These are phyloP conservation scores for Chymomyza procnemis DNA, from an alignment of 2,888 invertebrate genomes.

Conservation along the genomic window DNA sequence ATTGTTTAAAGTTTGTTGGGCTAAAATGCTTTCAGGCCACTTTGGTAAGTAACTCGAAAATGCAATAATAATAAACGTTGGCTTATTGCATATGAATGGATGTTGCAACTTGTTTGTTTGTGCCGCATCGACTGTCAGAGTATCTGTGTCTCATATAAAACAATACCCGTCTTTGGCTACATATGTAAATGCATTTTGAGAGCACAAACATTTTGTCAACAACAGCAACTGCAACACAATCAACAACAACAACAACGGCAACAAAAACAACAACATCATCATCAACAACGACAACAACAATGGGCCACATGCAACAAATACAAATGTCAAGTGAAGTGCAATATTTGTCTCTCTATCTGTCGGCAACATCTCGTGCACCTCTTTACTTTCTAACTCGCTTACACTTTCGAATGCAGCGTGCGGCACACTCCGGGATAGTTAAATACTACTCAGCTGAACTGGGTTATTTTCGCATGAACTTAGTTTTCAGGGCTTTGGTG, in stretches of 20 bases:
- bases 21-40: background rate
- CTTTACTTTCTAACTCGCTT: too few relatives aligned
- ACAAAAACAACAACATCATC: background rate
- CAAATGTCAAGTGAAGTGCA: slow-evolving; percentile 38
- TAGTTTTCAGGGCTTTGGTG: too few relatives aligned
- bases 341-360: slow-evolving; percentile 26
- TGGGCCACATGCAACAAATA: slow-evolving; percentile 7
- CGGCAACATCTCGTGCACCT: background rate
- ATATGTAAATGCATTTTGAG: background rate
- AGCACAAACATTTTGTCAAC: background rate
- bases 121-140: background rate
- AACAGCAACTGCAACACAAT: background rate
- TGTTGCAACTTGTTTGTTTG: background rate
- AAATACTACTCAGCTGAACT: too few relatives aligned
- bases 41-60: background rate
- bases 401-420: too few relatives aligned
- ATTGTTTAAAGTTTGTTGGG: background rate
- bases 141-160: background rate
- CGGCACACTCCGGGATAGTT: too few relatives aligned
- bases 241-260: background rate
- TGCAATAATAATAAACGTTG: background rate
- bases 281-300: background rate
- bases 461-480: too few relatives aligned
- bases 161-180: background rate
- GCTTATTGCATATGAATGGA: background rate